Conservation (phyloP, 2,888 invertebrate species). For the Lochmaea crataegi region DNA sequence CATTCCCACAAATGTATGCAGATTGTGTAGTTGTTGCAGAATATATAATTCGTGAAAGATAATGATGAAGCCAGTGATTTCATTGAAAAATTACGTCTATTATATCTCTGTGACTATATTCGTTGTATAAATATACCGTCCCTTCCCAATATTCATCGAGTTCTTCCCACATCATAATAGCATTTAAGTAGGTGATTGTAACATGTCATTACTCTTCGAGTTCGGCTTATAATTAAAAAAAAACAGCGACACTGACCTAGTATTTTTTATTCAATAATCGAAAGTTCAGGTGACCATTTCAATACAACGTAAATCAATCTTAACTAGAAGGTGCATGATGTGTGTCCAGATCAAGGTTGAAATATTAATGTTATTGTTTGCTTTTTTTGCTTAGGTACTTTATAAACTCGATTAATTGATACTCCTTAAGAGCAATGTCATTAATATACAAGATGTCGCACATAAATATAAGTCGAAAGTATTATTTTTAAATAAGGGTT, state of each 20-base stretch:
- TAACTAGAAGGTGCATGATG: slow-evolving; percentile 13
- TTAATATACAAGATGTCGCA: too few species aligned
- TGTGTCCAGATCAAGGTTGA: slow-evolving; percentile 8
- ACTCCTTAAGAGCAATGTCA: too few species aligned
- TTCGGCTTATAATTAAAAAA: slow-evolving; percentile 9
- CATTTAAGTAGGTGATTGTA: slow-evolving; percentile 9
- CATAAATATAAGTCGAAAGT: too few species aligned
- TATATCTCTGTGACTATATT: background rate
- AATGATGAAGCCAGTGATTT: background rate
- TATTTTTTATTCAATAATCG: slow-evolving; percentile 28
- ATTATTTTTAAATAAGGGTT: too few species aligned
- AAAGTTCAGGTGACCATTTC: slow-evolving; percentile 23
- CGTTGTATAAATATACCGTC: background rate
- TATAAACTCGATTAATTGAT: background rate
- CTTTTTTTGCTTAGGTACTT: background rate
- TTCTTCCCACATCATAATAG: background rate
- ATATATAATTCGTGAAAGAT: too few species aligned
- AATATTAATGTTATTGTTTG: slow-evolving; percentile 4
- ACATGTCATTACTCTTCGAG: slow-evolving; percentile 1
- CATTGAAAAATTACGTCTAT: background rate
- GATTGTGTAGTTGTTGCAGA: too few species aligned
- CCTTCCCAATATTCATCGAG: background rate
- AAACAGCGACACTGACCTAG: slow-evolving; percentile 29
- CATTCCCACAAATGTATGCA: too few species aligned
- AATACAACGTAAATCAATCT: slow-evolving; percentile 30